Evolutionary conservation across 2,113 vertebrate genomes (phyloP).

Genomic region (Phocoena phocoena): DNA sequence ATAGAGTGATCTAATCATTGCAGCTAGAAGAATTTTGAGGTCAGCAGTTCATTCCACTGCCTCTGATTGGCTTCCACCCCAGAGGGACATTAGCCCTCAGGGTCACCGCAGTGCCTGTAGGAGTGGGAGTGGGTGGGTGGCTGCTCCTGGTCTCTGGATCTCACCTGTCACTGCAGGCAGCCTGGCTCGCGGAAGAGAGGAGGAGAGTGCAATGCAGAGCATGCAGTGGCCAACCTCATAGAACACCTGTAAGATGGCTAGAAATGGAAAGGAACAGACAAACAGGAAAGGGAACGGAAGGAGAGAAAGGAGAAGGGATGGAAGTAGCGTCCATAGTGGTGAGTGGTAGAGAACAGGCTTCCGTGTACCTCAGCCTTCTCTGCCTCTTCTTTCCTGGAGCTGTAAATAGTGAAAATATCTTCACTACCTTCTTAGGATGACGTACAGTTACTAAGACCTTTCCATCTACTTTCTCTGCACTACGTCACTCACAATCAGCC

Average conservation of each 20-base stretch:
- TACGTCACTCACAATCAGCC: too few species aligned
- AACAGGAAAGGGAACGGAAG: accelerated
- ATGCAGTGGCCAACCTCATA: neutral
- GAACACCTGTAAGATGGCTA: too few species aligned
- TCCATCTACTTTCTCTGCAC: neutral
- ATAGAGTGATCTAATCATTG: neutral
- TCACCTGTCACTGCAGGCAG: neutral
- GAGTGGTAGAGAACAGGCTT: neutral
- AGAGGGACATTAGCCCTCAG: neutral
- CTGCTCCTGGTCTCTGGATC: neutral
- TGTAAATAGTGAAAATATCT: too few species aligned
- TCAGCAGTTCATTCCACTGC: neutral
- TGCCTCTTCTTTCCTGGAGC: neutral
- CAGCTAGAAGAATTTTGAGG: neutral
- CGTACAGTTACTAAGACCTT: neutral
- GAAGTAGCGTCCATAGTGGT: accelerated
- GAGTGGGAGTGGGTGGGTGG: accelerated
- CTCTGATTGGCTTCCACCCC: neutral
- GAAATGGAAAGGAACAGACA: neutral
- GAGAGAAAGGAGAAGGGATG: neutral
- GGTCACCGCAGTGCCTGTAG: neutral
- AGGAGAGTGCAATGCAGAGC: neutral
- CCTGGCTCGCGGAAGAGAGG: neutral
- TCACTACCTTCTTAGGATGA: neutral
- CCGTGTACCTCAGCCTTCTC: accelerated